Percentiles rank a stretch among this genome's conserved stretches.
Evolutionary conservation across 2,797 vertebrate species (phyloP).

Genomic region (Chelidonichthys spinosus): DNA sequence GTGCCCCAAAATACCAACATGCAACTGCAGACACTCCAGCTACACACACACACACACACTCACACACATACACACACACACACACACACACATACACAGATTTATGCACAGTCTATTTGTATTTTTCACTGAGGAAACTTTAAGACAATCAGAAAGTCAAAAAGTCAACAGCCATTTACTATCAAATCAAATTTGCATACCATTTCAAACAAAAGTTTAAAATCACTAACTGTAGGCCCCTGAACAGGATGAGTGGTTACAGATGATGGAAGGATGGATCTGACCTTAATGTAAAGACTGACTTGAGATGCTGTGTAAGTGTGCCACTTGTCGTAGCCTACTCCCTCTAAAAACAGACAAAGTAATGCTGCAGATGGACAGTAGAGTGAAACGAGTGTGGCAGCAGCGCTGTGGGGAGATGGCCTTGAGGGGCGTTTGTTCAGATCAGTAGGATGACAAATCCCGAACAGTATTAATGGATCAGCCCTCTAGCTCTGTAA

Average conservation of each 20-base stretch:
- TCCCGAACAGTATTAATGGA: background rate
- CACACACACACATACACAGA: background rate
- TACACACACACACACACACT: too few relatives aligned
- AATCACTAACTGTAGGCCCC: too few relatives aligned
- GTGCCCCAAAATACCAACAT: background rate
- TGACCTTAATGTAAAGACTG: too few relatives aligned
- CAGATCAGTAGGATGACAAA: background rate
- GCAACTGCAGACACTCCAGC: background rate
- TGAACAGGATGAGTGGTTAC: too few relatives aligned
- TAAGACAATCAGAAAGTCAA: background rate
- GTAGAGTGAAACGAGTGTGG: background rate
- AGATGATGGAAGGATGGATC: too few relatives aligned
- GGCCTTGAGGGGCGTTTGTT: background rate
- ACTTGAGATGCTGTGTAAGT: background rate
- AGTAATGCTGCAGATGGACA: background rate
- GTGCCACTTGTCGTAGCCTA: background rate
- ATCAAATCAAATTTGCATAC: background rate
- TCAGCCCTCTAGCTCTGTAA: background rate
- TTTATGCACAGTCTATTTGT: background rate
- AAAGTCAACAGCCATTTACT: constrained; percentile 4
- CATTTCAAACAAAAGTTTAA: background rate
- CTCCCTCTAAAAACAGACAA: background rate
- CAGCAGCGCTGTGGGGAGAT: background rate
- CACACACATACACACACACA: background rate
- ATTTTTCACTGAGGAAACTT: constrained; percentile 3